phyloP scores from a whole-genome alignment of 2,888 invertebrate species.

The Harpalus rufipes region DNA sequence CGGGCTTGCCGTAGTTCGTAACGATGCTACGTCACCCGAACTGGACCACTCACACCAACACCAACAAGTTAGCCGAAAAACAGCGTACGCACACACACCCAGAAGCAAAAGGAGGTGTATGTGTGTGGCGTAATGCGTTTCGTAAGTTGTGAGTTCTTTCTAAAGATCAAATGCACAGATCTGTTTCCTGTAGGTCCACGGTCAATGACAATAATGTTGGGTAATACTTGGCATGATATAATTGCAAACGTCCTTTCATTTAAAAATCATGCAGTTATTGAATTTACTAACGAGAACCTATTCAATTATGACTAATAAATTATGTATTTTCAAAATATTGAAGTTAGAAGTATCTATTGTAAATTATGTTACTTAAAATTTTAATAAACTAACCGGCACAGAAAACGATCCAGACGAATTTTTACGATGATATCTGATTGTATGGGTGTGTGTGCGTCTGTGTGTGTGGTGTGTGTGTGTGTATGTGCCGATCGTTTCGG shows the following conservation, averaged over 20 bases:
- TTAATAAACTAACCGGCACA: too few species aligned
- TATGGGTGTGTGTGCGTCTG: too few species aligned
- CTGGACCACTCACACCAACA: slow-evolving; percentile 38
- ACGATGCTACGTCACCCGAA: slow-evolving; percentile 7
- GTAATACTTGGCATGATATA: slow-evolving; percentile 15
- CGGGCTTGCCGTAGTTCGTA: slow-evolving; percentile 26
- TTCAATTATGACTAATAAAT: background rate
- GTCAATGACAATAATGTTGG: slow-evolving; percentile 34
- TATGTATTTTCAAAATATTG: background rate
- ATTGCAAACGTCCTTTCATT: slow-evolving; percentile 15
- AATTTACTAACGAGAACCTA: background rate
- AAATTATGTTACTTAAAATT: too few species aligned
- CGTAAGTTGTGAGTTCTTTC: slow-evolving; percentile 37
- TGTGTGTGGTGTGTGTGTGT: too few species aligned
- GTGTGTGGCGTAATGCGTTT: slow-evolving; percentile 34
- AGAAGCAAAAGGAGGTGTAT: slow-evolving; percentile 9
- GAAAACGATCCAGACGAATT: too few species aligned
- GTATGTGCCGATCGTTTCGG: too few species aligned
- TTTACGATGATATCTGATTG: too few species aligned
- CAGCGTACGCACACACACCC: slow-evolving; percentile 2
- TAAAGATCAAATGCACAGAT: slow-evolving; percentile 40
- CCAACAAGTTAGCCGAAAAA: background rate
- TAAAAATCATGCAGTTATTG: background rate
- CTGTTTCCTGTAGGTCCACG: slow-evolving; percentile 42
- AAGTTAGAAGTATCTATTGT: too few species aligned